Conservation (phyloP, 2,888 invertebrate genomes). For the Sarcophaga variegata region DNA sequence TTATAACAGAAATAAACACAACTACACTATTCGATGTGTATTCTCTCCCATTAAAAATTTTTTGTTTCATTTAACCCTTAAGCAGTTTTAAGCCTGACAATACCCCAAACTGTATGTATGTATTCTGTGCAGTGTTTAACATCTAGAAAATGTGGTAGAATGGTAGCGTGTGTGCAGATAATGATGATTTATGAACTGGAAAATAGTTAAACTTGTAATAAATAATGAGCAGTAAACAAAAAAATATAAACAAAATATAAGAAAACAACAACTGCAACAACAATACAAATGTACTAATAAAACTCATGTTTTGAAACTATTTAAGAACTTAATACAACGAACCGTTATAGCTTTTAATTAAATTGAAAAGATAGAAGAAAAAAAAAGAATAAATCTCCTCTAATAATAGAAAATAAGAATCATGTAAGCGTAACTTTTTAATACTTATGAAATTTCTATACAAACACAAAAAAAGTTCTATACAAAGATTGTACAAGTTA, state of each 20-base stretch:
- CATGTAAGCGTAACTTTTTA: slow-evolving; percentile 45
- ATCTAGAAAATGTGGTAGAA: background rate
- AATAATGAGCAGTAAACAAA: background rate
- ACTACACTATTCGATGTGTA: no score
- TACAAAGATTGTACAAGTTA: no score
- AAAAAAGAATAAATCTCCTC: slow-evolving; percentile 4
- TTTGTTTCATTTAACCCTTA: no score
- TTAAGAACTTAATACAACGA: slow-evolving; percentile 27
- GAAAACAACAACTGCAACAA: no score
- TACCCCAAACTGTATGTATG: background rate
- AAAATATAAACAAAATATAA: background rate
- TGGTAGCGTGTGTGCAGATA: background rate
- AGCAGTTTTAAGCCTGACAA: no score
- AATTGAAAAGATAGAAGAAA: slow-evolving; percentile 33
- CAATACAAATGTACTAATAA: background rate
- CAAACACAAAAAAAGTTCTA: no score
- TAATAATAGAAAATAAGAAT: slow-evolving; percentile 21
- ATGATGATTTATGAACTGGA: slow-evolving; percentile 28
- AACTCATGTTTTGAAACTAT: background rate
- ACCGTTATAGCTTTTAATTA: slow-evolving; percentile 52
- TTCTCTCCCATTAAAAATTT: no score
- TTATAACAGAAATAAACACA: no score
- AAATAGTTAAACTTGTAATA: slow-evolving; percentile 15
- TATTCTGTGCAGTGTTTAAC: background rate
- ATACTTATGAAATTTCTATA: background rate